Percentiles rank a stretch among this genome's conserved stretches.
These are phyloP conservation scores for Erannis defoliaria DNA, from an alignment of 2,888 invertebrate species.

Conservation along the genomic window DNA sequence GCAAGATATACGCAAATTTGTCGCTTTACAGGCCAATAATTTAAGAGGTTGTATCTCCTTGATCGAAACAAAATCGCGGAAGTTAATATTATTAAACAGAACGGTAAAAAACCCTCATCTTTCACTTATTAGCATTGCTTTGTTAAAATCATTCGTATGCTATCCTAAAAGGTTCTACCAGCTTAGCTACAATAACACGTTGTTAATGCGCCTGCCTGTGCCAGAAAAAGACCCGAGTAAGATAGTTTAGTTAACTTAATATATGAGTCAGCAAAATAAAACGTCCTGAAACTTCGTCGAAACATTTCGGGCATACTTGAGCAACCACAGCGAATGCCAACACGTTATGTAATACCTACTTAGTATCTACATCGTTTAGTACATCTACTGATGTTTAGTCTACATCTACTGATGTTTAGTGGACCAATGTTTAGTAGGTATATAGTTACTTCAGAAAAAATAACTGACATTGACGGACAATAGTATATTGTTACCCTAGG, in stretches of 20 bases:
- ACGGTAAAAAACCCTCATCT: not conserved
- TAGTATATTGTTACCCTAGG: no score
- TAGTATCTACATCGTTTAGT: not conserved
- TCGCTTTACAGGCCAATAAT: not conserved
- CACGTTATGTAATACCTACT: not conserved
- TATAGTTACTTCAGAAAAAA: no score
- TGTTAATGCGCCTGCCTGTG: slow-evolving; percentile 16
- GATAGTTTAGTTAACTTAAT: slow-evolving; percentile 24
- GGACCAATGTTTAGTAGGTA: no score
- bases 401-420: no score
- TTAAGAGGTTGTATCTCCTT: not conserved
- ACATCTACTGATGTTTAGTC: not conserved
- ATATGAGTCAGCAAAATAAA: slow-evolving; percentile 27
- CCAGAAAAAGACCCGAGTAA: slow-evolving; percentile 9
- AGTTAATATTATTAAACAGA: not conserved
- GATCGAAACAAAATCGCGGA: not conserved
- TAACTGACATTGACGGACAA: no score
- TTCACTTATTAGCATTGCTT: no score
- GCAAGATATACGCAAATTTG: slow-evolving; percentile 2
- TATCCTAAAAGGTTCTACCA: slow-evolving; percentile 17
- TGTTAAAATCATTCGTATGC: slow-evolving; percentile 14
- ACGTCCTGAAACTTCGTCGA: slow-evolving; percentile 1
- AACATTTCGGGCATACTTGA: slow-evolving; percentile 2
- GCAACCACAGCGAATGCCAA: not conserved
- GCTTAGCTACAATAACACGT: slow-evolving; percentile 15